Evolutionary conservation across 2,888 invertebrate species (phyloP), one percentile per base, ranked within the genome.

Genomic region (Aphidoletes aphidimyza): DNA sequence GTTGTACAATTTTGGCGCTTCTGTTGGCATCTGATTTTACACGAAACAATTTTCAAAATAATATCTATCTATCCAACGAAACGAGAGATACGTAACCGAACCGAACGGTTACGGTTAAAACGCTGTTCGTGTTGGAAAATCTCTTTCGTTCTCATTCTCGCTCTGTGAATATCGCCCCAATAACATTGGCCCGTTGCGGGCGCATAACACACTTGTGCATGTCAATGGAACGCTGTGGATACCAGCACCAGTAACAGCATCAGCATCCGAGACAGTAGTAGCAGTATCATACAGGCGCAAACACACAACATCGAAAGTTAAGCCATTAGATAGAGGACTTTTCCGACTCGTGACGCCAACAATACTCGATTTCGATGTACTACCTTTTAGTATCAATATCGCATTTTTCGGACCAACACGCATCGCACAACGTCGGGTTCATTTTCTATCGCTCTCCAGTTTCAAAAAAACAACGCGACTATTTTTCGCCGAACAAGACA

Each of bases 341-440:
- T 54, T 22, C 54, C 54, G 54, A 54, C 54, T 54, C 26, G 54
- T 17, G 54, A 54, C 54, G 54, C 54, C 54, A 54, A 54, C 54
- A 54, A 54, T 54, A 54, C 22, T n/a, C 54, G 17, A 14, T 22
- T 54, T 22, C 26, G 2, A 6, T 17, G 47, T 54, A 26, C 22
- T 54, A 54, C 54, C 54, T 54, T 54, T 54, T 54, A 54, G 54
- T 54, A 54, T 54, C 54, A 26, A 54, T 54, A 54, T 54, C 54
- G 54, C 54, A 54, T 54, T 54, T 54, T 54, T 54, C 5, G 54
- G 22, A 26, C n/a, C n/a, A 22, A 54, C 54, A 54, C 54, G 54
- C 54, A 54, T 54, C 5, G 0, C 3, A 5, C 5, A 17, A 9
- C 3, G 47, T 47, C 19, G 17, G 17, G 8, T 19, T 47, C 47